Evolutionary conservation across 2,888 invertebrate genomes (phyloP), one percentile per base, ranked within the genome.

Genomic region (Diarsia dahlii): DNA sequence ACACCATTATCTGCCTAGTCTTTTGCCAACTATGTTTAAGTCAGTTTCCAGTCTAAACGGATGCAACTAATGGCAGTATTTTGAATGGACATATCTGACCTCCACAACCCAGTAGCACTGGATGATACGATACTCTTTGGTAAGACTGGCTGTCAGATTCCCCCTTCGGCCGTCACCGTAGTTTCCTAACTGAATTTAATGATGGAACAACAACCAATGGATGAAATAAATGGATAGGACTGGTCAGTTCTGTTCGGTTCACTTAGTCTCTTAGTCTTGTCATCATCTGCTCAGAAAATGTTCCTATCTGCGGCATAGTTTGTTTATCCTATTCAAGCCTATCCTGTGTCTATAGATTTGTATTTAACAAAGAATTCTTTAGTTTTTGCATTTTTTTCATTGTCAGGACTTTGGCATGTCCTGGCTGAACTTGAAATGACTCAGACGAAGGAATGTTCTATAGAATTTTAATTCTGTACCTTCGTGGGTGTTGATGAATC

Each of bases 381-480:
- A 58, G 45, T 73, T 62, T 56, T 70, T 56, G 62, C 52, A 8
- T 0, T 5, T 56, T 84, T 78, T 75, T 60, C 10, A 50, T 10
- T 64, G 71, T 81, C 81, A 86, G 73, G 71, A 66, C 81, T 76
- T 78, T 46, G 84, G 87, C 74, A 86, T 80, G 87, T 84, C 87
- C 80, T 88, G 84, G 60, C n/a, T 73, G 20, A 64, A 74, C 58
- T 39, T 63, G 13, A 2, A 71, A 65, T 86, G 86, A 88, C 13
- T 86, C 87, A 86, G 78, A 12, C 34, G 39, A 23, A 34, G 76
- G 87, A 81, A 86, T 86, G 79, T 86, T 81, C 20, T 63, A 86
- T 80, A 84, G 81, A 78, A 88, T 86, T 81, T 86, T 84, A 86
- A 87, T 86, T 88, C 60, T 58, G 60, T 9, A 45, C 64, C 75